phyloP scores from a whole-genome alignment of 1,140 invertebrate genomes.

The Calliopsis andreniformis region DNA sequence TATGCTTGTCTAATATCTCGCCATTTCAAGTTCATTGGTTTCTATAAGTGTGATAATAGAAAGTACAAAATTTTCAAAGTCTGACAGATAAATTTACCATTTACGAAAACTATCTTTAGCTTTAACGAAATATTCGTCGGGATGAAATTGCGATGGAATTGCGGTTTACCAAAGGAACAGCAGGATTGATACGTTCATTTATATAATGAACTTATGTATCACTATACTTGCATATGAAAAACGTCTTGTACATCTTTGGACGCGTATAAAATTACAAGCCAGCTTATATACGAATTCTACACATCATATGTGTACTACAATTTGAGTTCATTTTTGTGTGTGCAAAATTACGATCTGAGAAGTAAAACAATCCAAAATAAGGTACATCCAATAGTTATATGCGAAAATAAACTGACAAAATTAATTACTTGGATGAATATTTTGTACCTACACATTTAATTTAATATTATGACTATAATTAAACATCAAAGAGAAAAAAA shows the following conservation, averaged over 20 bases:
- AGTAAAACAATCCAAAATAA: neutral
- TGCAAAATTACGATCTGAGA: neutral
- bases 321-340: neutral
- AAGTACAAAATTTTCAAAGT: conserved; percentile 6
- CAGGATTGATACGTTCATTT: conserved; percentile 5
- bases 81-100: neutral
- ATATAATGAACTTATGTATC: conserved; percentile 12
- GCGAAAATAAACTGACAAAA: neutral
- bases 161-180: neutral
- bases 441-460: no score
- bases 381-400: neutral
- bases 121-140: neutral
- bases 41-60: neutral
- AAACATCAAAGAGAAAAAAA: neutral
- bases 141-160: neutral
- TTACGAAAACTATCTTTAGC: neutral
- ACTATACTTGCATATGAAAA: conserved; percentile 25
- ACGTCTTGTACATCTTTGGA: conserved; percentile 1
- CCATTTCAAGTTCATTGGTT: neutral
- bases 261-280: conserved; percentile 38
- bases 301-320: conserved; percentile 14
- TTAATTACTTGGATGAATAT: no score
- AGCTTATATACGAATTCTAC: conserved; percentile 28
- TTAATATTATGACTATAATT: neutral
- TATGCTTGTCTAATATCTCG: neutral